Conservation (phyloP, 1,140 invertebrate species). For the Apis cerana region DNA sequence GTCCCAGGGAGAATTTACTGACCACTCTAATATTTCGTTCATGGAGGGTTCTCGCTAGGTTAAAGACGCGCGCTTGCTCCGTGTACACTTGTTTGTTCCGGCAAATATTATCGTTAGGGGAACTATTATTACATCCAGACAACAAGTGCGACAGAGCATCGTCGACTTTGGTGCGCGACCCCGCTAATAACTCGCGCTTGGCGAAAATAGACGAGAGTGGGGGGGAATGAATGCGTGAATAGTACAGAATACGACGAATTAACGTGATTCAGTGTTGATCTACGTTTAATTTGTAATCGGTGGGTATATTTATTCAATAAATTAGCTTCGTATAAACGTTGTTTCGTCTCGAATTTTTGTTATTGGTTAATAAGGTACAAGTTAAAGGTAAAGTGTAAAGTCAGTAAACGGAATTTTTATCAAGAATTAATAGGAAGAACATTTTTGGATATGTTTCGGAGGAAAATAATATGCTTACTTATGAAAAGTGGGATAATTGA, state of each 20-base stretch:
- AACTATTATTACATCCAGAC: conserved; percentile 77
- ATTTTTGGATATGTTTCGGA: no score
- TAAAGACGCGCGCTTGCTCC: background rate
- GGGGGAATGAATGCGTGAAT: conserved; percentile 47
- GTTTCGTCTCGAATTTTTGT: no score
- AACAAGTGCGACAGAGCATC: conserved; percentile 64
- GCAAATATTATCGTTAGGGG: conserved; percentile 65
- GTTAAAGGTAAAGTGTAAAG: no score
- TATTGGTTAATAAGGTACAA: no score
- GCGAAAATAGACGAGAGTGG: conserved; percentile 69
- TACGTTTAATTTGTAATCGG: no score
- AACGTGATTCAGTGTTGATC: background rate
- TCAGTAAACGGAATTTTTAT: no score
- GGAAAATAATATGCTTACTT: no score
- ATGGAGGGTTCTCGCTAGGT: background rate
- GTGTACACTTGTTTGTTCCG: conserved; percentile 42
- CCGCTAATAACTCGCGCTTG: conserved; percentile 73
- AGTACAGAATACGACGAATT: background rate
- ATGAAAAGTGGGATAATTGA: no score
- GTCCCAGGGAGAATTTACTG: background rate
- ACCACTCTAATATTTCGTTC: conserved; percentile 9
- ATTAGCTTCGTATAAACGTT: no score
- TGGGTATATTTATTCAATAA: no score
- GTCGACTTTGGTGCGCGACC: conserved; percentile 59
- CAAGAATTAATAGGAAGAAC: no score